Evolutionary conservation across 2,113 vertebrate genomes (phyloP), one percentile per base, ranked within the genome.

Genomic region (Falcunculus frontatus): DNA sequence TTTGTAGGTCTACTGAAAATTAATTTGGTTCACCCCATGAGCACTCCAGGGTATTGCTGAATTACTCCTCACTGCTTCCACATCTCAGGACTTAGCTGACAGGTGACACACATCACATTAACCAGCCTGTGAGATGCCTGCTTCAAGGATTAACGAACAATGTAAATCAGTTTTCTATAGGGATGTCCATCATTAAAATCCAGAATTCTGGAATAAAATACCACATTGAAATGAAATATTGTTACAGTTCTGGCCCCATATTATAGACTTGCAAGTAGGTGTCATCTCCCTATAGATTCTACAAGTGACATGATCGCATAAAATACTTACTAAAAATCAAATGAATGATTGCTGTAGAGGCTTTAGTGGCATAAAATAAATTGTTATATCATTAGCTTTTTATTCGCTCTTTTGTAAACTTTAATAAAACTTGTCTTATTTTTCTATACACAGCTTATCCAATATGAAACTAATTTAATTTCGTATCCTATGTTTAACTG

Each of bases 381-480:
- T 9, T 7, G 4, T 64, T 75, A 11, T 23, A 39, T 47, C 10
- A 11, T 84, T 69, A 73, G 46, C 7, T 91, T 93, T 91, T 65
- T 76, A 80, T 90, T 59, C 59, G 12, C 16, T 42, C 8, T 77
- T 95, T 75, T 63, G 42, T 78, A 70, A 55, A 52, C 44, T 82
- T 68, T 84, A 86, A 88, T 91, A 92, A 84, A 94, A 75, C 16
- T 88, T 70, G 26, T 69, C 46, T 83, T 65, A 80, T 55, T 94
- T 9, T 3, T 73, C 73, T 73, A 32, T 57, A 59, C 19, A n/a
- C 0, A 0, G 37, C 18, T 94, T 87, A 79, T 62, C n/a, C 87
- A 79, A 93, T 27, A 76, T 7, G n/a, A 92, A 96, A 91, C 35
- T 75, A 63, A 93, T 93, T 92, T 94, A 67, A 94, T 92, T 93